A percentile compares a stretch with the other conserved stretches of the same genome.
Evolutionary conservation across 2,888 invertebrate genomes (phyloP).

Genomic region (Callosobruchus maculatus): DNA sequence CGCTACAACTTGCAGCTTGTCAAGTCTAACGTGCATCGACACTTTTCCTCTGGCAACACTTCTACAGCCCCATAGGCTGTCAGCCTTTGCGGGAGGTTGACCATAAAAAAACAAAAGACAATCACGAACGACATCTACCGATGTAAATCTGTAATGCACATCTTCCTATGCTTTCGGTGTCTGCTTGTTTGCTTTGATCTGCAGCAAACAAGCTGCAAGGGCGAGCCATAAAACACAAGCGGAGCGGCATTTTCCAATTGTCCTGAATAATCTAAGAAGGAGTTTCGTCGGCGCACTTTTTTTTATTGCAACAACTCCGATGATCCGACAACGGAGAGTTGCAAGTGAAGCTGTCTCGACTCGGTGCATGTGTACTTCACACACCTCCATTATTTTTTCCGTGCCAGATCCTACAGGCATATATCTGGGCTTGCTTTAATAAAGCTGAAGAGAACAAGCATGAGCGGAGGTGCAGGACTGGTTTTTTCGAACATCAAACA

Average conservation of each 20-base stretch:
- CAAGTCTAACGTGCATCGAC: no score
- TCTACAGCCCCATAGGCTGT: no score
- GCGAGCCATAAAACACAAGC: not conserved
- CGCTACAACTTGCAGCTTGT: no score
- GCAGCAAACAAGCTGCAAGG: not conserved
- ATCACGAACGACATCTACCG: not conserved
- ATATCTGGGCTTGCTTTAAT: not conserved
- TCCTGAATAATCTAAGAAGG: not conserved
- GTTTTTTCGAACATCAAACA: no score
- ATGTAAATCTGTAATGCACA: not conserved
- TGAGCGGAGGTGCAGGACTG: not conserved
- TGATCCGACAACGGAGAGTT: not conserved
- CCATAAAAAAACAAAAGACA: no score
- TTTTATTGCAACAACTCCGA: not conserved
- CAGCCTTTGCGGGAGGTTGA: no score
- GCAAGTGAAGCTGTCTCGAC: not conserved
- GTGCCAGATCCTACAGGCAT: not conserved
- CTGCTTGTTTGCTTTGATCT: not conserved
- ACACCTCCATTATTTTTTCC: not conserved
- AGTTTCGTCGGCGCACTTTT: not conserved
- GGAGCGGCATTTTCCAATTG: not conserved
- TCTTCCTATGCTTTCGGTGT: not conserved
- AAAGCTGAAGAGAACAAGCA: not conserved
- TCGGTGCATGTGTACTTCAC: not conserved
- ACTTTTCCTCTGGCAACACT: no score